Evolutionary conservation across 2,888 invertebrate species (phyloP).

Genomic region (Dugesia japonica): DNA sequence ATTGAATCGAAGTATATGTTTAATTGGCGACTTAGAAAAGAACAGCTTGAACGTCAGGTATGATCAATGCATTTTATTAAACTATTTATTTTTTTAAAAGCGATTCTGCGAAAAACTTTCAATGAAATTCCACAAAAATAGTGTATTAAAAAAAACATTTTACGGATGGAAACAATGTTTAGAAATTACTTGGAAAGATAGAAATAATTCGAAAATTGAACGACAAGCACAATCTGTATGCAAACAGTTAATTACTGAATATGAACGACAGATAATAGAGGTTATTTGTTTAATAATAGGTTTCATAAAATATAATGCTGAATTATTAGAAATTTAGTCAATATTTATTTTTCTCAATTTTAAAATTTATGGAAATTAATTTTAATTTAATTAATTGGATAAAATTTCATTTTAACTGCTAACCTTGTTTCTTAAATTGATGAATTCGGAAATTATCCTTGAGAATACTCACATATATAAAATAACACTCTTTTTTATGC

Average conservation of each 20-base stretch:
- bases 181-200: background rate
- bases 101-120: background rate
- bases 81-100: background rate
- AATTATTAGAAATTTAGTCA: no score
- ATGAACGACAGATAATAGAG: constrained; percentile 21
- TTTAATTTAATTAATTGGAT: no score
- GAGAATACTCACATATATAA: no score
- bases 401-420: no score
- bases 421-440: no score
- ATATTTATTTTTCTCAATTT: no score
- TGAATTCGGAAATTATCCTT: no score
- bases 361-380: no score
- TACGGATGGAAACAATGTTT: background rate
- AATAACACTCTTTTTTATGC: no score
- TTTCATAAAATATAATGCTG: no score
- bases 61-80: background rate
- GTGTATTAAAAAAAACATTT: background rate
- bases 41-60: background rate
- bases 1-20: constrained; percentile 1
- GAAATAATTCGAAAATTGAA: background rate
- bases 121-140: background rate
- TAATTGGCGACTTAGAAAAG: background rate
- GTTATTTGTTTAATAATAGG: background rate
- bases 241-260: constrained; percentile 29
- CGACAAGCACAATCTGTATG: constrained; percentile 21